A percentile compares a stretch with the other conserved stretches of the same genome.
phyloP scores from a whole-genome alignment of 2,888 invertebrate species.

The Serrognathus titanus region DNA sequence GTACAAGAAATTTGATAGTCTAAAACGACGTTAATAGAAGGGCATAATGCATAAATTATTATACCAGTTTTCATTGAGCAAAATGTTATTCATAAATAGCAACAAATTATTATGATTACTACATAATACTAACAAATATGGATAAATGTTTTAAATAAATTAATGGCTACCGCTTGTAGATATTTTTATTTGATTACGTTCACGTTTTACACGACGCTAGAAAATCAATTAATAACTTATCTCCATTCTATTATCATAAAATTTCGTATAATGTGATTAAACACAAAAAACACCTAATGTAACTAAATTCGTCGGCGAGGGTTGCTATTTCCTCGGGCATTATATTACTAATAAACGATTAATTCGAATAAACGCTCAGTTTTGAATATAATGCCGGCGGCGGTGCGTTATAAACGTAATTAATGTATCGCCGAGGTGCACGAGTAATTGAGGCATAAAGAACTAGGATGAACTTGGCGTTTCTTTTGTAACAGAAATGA shows the following conservation, averaged over 20 bases:
- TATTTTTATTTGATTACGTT: no score
- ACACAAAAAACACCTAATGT: slow-evolving; percentile 20
- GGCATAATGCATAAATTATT: no score
- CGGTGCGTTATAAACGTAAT: slow-evolving; percentile 31
- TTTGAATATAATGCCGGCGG: slow-evolving; percentile 34
- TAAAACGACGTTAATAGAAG: no score
- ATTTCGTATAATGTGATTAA: slow-evolving; percentile 13
- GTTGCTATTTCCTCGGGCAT: slow-evolving; percentile 18
- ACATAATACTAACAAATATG: no score
- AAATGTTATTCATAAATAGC: no score
- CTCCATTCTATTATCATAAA: background rate
- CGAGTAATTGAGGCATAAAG: slow-evolving; percentile 35
- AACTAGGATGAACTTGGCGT: slow-evolving; percentile 34
- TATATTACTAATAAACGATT: slow-evolving; percentile 35
- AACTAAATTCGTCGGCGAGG: slow-evolving; percentile 21
- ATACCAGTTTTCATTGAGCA: no score
- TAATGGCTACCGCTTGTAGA: no score
- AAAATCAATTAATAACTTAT: background rate
- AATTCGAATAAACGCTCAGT: slow-evolving; percentile 39
- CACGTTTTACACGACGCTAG: no score
- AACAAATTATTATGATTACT: no score
- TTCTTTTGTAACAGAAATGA: slow-evolving; percentile 32
- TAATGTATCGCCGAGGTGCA: slow-evolving; percentile 35
- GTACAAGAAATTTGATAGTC: no score
- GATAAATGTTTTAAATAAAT: no score